Base-by-base conservation (phyloP, 2,888 invertebrate genomes). In the Oxystoma pomonae region DNA sequence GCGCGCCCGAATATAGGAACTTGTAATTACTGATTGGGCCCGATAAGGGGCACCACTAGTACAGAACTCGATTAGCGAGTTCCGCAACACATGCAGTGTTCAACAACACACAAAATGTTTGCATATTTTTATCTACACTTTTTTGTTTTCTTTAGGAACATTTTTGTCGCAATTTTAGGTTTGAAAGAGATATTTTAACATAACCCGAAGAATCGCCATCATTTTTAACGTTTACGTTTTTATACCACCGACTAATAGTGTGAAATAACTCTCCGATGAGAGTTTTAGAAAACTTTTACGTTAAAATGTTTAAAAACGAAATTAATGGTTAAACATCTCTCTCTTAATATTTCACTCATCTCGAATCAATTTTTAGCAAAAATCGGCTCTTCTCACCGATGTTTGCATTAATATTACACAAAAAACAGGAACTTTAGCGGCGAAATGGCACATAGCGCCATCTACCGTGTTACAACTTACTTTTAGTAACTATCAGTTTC, bases 401-500 rank as follows among this genome's bases (percentile, higher is more conserved):
- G 3, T 16, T 53, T 19, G 53, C 12, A 12, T 35, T 3, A 35
- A 35, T n/a, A n/a, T 9, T 50, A 16, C 53, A 19, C n/a, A 3
- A 16, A 53, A 59, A 59, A 59, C 51, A 17, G 21, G 20, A 21
- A 55, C 55, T 53, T 21, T 19, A 55, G 20, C 55, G 51, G 53
- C 18, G 16, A 21, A 20, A n/a, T 35, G 17, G 57, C 64, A 61
- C 61, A 57, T 64, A 60, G 66, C 70, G 73, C 68, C 63, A 62
- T 66, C 67, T 53, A 55, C 58, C 62, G n/a, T 16, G 67, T 67
- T 67, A 76, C 74, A 73, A 66, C 68, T 68, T 67, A 65, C 12
- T 35, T 35, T 68, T 80, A 81, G 80, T 81, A 81, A 81, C 81
- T 81, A 80, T 80, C 78, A 78, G 81, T 81, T 80, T 80, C 81